Evolutionary conservation across 92 coral and sea anemone genomes (phyloP), one percentile per base, ranked within the genome.

Genomic region (Metridium senile): DNA sequence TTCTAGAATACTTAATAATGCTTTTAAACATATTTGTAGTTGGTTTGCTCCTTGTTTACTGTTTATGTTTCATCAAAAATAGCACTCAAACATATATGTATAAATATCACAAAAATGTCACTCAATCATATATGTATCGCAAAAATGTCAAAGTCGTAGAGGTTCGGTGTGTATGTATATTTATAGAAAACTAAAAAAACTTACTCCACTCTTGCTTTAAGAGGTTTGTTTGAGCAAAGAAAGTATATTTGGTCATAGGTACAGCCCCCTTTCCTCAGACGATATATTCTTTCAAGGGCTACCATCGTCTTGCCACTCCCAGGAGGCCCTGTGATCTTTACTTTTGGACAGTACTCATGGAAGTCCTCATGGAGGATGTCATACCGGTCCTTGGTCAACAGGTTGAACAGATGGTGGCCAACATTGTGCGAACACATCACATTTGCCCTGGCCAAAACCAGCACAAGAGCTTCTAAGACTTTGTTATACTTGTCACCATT

Each of bases 401-500:
- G 13, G 21, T 10, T 9, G 23, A 54, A 54, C 2, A 9, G 61
- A 17, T 20, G 25, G 18, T 11, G 20, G 16, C 45, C 46, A 10
- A 32, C 25, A 25, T 31, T 0, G 4, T 45, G 32, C 1, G 74
- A 26, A 0, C 29, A 0, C 29, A 25, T 70, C n/a, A 3, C 17
- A 39, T 70, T 70, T 9, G 61, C 62, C 26, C 74, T 70, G 32
- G 74, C 61, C 22, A 70, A 46, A n/a, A 70, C 57, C 6, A 70
- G 34, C 26, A 49, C 57, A 19, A 70, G 25, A 1, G 61, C 30
- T 49, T 70, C 62, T 3, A 70, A 10, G 74, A 70, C 11, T 9
- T 46, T 70, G 19, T 0, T 9, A 29, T 70, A 46, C 26, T 70
- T 70, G 10, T 21, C 62, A 0, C 2, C n/a, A 70, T 0, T 21